Percentiles rank a stretch among this genome's conserved stretches.
Evolutionary conservation across 2,888 invertebrate species (phyloP).

Genomic region (Cryptocephalus primarius): DNA sequence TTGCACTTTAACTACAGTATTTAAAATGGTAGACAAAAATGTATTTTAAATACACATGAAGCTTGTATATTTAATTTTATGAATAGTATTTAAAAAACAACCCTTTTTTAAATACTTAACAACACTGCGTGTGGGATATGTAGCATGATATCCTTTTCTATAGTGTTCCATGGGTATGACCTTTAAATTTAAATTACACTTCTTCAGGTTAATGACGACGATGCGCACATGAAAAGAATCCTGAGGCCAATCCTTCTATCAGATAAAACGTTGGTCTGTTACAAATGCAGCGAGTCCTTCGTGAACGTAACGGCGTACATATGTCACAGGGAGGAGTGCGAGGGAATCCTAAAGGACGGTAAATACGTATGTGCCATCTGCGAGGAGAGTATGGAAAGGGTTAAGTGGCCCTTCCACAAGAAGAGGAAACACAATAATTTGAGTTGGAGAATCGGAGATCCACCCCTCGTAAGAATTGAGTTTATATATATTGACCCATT

Average conservation of each 20-base stretch:
- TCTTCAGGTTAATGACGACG: constrained; percentile 9
- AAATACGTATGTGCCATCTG: constrained; percentile 42
- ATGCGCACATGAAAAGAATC: constrained; percentile 6
- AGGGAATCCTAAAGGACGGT: constrained; percentile 11
- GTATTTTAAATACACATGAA: too few species aligned
- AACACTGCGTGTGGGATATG: too few species aligned
- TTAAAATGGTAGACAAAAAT: too few species aligned
- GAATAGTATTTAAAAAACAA: too few species aligned
- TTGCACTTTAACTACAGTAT: too few species aligned
- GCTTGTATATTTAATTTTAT: too few species aligned
- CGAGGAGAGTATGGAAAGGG: constrained; percentile 29
- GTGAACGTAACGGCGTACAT: constrained; percentile 5
- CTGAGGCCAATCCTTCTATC: constrained; percentile 6
- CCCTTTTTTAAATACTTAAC: too few species aligned
- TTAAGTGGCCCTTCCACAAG: constrained; percentile 42
- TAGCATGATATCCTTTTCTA: too few species aligned
- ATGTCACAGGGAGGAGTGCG: constrained; percentile 14
- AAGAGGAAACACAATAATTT: constrained; percentile 44
- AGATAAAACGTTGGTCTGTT: constrained; percentile 9
- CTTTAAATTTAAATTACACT: neutral
- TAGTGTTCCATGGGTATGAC: too few species aligned
- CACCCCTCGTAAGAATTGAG: constrained; percentile 38
- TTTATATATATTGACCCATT: neutral
- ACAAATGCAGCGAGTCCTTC: constrained; percentile 7
- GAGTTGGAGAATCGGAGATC: constrained; percentile 45